Percentiles rank a stretch among this genome's conserved stretches.
Conservation (phyloP, 1,140 invertebrate genomes). For the Drosophila melanogaster region DNA sequence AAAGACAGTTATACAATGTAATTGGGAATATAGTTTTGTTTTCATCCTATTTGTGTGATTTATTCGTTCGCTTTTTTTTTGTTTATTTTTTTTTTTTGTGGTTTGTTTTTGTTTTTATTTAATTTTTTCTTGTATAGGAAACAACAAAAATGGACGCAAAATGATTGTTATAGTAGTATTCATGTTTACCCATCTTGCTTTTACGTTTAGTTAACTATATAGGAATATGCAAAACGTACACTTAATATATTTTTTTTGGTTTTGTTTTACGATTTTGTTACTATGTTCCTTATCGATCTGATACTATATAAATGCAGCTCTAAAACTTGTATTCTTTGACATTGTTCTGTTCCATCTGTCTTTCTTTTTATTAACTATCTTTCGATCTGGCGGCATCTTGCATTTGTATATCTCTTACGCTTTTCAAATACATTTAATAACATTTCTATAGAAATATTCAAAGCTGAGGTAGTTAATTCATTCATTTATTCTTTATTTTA, state of each 20-base stretch:
- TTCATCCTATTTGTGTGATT: constrained; percentile 9
- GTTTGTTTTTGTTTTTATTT: constrained; percentile 11
- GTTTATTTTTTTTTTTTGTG: constrained; percentile 26
- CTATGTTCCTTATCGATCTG: constrained; percentile 29
- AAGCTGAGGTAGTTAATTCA: constrained; percentile 81
- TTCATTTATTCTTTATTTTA: constrained; percentile 58
- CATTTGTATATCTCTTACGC: constrained; percentile 37
- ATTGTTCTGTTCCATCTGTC: constrained; percentile 18
- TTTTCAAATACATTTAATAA: constrained; percentile 75
- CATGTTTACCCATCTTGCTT: constrained; percentile 50
- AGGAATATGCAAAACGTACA: constrained; percentile 81
- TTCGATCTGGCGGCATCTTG: constrained; percentile 16
- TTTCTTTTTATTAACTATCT: too few species aligned
- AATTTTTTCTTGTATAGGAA: constrained; percentile 62
- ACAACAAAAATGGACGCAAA: constrained; percentile 82
- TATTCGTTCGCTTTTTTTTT: constrained; percentile 27
- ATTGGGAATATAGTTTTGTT: constrained; percentile 14
- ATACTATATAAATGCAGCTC: constrained; percentile 82
- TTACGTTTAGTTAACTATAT: constrained; percentile 73
- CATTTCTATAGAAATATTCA: constrained; percentile 81
- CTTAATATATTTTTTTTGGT: constrained; percentile 56
- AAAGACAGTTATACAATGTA: constrained; percentile 36
- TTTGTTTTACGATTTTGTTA: constrained; percentile 24
- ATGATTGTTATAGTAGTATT: constrained; percentile 69
- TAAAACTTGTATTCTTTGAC: constrained; percentile 66